phyloP scores from a whole-genome alignment of 2,888 invertebrate species.

The Ophonus ardosiacus region DNA sequence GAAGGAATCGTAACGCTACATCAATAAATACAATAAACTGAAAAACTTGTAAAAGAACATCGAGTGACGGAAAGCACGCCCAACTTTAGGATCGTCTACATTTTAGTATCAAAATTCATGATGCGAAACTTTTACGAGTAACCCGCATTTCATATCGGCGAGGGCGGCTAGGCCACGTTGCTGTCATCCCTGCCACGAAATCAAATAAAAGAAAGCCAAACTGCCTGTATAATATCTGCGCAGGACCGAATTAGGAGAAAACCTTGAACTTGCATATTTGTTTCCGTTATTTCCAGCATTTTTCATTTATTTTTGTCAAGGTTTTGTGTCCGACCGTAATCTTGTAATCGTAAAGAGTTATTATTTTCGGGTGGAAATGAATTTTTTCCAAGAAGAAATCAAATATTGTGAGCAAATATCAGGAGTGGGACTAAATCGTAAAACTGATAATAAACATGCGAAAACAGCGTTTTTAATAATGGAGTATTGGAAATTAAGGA shows the following conservation, averaged over 20 bases:
- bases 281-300: conserved; percentile 1
- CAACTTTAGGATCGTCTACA: conserved; percentile 15
- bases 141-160: conserved; percentile 21
- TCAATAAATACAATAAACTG: conserved; percentile 25
- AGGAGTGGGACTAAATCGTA: conserved; percentile 18
- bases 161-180: neutral
- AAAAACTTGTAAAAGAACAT: conserved; percentile 28
- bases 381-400: conserved; percentile 17
- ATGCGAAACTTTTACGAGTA: conserved; percentile 49
- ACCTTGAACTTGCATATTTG: conserved; percentile 9
- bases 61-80: neutral
- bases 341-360: conserved; percentile 11
- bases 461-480: conserved; percentile 9
- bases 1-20: conserved; percentile 1
- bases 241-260: conserved; percentile 12
- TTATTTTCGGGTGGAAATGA: neutral
- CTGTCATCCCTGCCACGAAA: conserved; percentile 2
- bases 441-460: conserved; percentile 6
- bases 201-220: conserved; percentile 47
- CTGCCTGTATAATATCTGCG: conserved; percentile 21
- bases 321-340: conserved; percentile 15
- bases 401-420: conserved; percentile 13
- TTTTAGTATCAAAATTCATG: conserved; percentile 55
- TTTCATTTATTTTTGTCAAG: conserved; percentile 10
- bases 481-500: neutral